Conservation (phyloP, 2,797 vertebrate species). For the Intellagama lesueurii region DNA sequence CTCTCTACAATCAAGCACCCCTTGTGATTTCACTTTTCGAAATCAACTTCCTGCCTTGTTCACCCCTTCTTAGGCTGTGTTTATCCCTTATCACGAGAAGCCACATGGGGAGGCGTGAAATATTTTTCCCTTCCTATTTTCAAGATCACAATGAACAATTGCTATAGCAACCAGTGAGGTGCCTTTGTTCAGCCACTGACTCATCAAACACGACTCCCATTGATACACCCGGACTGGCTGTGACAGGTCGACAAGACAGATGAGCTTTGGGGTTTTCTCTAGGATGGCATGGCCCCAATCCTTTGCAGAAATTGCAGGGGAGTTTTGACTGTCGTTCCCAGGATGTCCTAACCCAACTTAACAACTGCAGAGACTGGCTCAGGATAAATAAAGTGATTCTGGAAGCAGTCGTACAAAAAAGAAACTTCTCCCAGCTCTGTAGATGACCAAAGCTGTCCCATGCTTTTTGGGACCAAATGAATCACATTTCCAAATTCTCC, state of each 20-base stretch:
- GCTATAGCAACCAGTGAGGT: conserved; percentile 71
- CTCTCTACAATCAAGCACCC: not conserved
- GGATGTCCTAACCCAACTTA: no score
- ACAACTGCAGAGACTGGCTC: no score
- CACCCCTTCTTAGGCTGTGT: not conserved
- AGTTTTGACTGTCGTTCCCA: not conserved
- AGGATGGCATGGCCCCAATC: not conserved
- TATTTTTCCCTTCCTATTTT: conserved; percentile 51
- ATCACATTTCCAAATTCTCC: no score
- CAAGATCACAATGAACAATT: conserved; percentile 47
- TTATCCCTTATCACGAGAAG: conserved; percentile 9
- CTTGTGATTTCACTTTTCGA: not conserved
- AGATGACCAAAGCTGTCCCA: no score
- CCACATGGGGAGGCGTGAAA: conserved; percentile 34
- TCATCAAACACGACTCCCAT: conserved; percentile 48
- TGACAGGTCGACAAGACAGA: conserved; percentile 39
- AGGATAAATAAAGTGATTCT: no score
- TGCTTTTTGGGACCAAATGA: no score
- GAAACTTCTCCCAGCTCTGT: no score
- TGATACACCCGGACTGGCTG: not conserved
- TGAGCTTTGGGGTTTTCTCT: not conserved
- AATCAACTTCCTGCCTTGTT: not conserved
- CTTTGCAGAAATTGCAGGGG: no score
- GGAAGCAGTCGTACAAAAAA: no score
- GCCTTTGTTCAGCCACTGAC: conserved; percentile 61